Conservation (phyloP, 2,888 invertebrate species). For the Timema podura region DNA sequence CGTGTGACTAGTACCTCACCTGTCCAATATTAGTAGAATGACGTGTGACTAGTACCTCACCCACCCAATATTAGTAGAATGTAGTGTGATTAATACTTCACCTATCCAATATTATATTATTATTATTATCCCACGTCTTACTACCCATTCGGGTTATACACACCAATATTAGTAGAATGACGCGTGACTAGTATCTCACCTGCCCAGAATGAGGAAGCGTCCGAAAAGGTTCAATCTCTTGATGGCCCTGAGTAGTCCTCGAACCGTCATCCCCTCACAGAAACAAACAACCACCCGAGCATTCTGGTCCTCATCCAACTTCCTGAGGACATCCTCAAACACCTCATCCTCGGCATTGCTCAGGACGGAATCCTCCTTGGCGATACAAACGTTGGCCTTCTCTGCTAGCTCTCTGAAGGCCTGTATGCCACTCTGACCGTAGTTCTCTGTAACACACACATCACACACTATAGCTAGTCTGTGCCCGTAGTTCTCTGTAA, state of each 20-base stretch:
- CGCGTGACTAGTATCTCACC: conserved; percentile 43
- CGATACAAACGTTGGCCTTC: conserved; percentile 65
- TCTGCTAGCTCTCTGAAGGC: conserved; percentile 68
- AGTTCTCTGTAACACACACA: conserved; percentile 57
- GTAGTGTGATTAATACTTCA: too few relatives aligned
- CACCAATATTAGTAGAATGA: too few relatives aligned
- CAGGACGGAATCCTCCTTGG: conserved; percentile 60
- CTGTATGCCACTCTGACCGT: conserved; percentile 71
- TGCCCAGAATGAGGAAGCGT: conserved; percentile 62
- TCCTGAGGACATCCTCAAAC: conserved; percentile 54
- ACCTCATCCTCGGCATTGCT: conserved; percentile 55
- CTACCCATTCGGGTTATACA: too few relatives aligned
- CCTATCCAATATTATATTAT: too few relatives aligned
- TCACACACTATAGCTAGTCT: too few relatives aligned
- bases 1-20: too few relatives aligned
- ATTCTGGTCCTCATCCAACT: conserved; percentile 52
- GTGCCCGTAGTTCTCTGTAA: too few relatives aligned
- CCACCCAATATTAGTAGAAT: too few relatives aligned
- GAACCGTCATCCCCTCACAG: conserved; percentile 71
- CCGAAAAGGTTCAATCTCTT: conserved; percentile 53
- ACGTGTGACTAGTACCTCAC: too few relatives aligned
- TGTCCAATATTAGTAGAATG: too few relatives aligned
- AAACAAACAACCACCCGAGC: conserved; percentile 69
- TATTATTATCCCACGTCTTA: too few relatives aligned
- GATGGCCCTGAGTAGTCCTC: conserved; percentile 59